Evolutionary conservation across 2,113 vertebrate genomes (phyloP).

Genomic region (Saguinus imperator): DNA sequence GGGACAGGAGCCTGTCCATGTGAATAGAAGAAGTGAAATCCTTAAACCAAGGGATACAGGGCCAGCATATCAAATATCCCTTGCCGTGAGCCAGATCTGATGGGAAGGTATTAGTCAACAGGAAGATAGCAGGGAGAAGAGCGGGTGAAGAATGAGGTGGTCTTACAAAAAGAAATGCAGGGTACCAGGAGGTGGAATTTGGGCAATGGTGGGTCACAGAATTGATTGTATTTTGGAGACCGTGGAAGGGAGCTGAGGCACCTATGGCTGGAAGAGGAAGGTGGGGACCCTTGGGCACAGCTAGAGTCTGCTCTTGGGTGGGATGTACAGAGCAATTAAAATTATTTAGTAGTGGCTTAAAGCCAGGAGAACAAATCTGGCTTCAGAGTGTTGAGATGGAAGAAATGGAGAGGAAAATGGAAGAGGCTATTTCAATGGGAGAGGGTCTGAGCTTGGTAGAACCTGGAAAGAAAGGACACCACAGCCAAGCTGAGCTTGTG

Average conservation of each 20-base stretch:
- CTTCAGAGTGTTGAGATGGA: background rate
- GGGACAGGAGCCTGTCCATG: background rate
- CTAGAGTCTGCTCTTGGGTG: background rate
- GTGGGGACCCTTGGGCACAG: background rate
- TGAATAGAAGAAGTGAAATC: background rate
- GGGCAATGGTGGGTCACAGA: background rate
- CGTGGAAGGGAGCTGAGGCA: background rate
- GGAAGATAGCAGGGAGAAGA: background rate
- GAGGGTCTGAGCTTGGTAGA: background rate
- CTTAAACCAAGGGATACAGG: background rate
- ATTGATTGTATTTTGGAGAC: background rate
- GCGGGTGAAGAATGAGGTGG: background rate
- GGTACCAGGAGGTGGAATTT: background rate
- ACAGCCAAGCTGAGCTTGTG: background rate
- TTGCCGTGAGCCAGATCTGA: background rate
- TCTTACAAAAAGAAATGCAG: background rate
- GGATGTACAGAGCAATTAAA: background rate
- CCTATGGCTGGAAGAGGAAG: background rate
- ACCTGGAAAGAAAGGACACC: background rate
- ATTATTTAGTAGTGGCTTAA: background rate
- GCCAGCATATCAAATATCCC: background rate
- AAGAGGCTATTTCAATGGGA: background rate
- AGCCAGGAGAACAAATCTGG: background rate
- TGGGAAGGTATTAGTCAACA: background rate
- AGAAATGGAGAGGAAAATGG: background rate